A percentile compares a stretch with the other conserved stretches of the same genome.
These are phyloP conservation scores for Halcyon smyrnensis DNA, from an alignment of 2,797 vertebrate species.

Conservation along the genomic window DNA sequence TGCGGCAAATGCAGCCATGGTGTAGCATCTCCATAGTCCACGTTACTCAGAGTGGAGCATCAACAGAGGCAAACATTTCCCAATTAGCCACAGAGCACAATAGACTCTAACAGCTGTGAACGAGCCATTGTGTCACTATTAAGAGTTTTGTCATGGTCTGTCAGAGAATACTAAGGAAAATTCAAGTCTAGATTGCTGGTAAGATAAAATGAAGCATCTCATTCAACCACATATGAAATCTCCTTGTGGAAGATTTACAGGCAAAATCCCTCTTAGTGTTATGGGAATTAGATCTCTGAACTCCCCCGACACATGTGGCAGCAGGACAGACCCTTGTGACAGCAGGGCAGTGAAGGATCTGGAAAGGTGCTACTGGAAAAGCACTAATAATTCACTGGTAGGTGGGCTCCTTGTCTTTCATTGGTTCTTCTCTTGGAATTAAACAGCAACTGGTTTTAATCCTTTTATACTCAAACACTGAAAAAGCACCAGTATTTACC, in stretches of 20 bases:
- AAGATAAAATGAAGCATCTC: neutral
- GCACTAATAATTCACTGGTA: neutral
- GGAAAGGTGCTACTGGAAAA: neutral
- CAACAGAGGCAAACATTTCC: neutral
- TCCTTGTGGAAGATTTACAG: neutral
- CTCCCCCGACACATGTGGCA: neutral
- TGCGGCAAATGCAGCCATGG: neutral
- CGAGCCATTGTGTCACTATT: neutral
- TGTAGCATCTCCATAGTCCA: neutral
- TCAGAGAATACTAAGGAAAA: slow-evolving; percentile 3
- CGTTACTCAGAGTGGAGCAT: neutral
- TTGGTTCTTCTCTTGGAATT: neutral
- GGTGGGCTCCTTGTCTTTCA: neutral
- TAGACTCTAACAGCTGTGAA: slow-evolving; percentile 29
- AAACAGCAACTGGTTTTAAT: neutral
- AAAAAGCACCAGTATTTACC: neutral
- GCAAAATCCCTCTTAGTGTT: neutral
- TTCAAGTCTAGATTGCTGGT: neutral
- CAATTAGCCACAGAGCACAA: neutral
- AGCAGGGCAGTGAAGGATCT: neutral
- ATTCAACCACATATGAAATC: neutral
- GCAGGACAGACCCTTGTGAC: neutral
- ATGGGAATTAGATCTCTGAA: neutral
- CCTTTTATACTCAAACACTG: neutral
- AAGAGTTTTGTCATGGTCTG: slow-evolving; percentile 27